These are phyloP conservation scores for Yponomeuta evonymella DNA, from an alignment of 2,888 invertebrate genomes.

Conservation along the genomic window DNA sequence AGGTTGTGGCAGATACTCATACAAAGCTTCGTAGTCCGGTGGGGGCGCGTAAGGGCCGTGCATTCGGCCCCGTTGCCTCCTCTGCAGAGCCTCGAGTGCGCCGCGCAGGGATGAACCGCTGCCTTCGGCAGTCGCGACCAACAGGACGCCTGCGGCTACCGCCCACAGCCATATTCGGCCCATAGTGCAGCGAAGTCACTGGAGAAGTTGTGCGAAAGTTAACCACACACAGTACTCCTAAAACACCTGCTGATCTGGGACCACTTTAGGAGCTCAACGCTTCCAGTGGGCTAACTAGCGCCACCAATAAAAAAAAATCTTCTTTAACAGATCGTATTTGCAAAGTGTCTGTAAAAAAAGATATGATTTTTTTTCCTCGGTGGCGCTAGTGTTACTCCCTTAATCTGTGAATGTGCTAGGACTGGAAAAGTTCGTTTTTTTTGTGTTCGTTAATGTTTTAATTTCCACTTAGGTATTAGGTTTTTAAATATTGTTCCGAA, in stretches of 20 bases:
- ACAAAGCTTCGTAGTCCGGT: constrained; percentile 58
- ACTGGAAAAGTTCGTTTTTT: too few species aligned
- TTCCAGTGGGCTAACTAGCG: too few species aligned
- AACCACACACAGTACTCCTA: neutral
- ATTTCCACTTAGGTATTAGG: too few species aligned
- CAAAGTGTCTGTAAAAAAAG: too few species aligned
- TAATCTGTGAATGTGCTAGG: too few species aligned
- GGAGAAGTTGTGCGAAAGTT: neutral
- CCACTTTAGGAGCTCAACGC: too few species aligned
- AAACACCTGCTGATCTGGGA: neutral
- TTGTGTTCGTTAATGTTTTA: too few species aligned
- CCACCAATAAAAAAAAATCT: too few species aligned
- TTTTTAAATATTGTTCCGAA: too few species aligned
- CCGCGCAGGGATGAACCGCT: constrained; percentile 67
- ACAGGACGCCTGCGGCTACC: constrained; percentile 36
- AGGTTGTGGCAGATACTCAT: constrained; percentile 58
- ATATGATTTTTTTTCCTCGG: too few species aligned
- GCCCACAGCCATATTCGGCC: constrained; percentile 46
- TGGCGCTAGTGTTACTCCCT: too few species aligned
- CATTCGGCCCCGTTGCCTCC: constrained; percentile 62
- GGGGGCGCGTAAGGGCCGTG: constrained; percentile 42
- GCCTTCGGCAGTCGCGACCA: constrained; percentile 40
- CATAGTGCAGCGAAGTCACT: constrained; percentile 32
- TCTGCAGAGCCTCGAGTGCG: constrained; percentile 70
- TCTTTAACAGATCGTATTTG: too few species aligned